Evolutionary conservation across 1,140 invertebrate genomes (phyloP).

Genomic region (Megalonaias nervosa): DNA sequence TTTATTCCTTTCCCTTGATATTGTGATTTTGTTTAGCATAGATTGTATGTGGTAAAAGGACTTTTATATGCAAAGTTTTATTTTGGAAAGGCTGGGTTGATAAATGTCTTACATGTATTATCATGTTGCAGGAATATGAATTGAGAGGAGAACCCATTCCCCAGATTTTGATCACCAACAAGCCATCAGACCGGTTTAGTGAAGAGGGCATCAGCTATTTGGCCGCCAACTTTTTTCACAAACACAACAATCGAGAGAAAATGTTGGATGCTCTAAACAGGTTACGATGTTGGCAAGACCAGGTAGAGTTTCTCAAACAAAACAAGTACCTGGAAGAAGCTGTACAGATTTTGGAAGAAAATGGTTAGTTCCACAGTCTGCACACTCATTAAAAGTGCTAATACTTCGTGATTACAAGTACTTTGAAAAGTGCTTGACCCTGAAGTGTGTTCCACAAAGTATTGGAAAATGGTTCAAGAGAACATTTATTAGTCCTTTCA

Average conservation of each 20-base stretch:
- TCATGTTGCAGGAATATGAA: constrained; percentile 39
- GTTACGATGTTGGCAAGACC: constrained; percentile 42
- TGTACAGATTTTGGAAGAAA: constrained; percentile 39
- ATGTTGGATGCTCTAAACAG: constrained; percentile 51
- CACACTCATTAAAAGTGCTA: too few species aligned
- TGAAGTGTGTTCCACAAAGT: too few species aligned
- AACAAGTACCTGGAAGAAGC: constrained; percentile 44
- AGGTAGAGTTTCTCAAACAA: constrained; percentile 52
- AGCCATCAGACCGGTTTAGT: constrained; percentile 40
- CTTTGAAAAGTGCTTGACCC: too few species aligned
- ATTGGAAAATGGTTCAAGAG: too few species aligned
- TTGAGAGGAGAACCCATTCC: constrained; percentile 35
- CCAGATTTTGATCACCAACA: constrained; percentile 37
- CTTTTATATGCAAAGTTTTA: too few species aligned
- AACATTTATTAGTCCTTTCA: too few species aligned
- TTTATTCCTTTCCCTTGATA: too few species aligned
- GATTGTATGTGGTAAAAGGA: too few species aligned
- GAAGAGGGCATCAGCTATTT: constrained; percentile 44
- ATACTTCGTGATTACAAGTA: too few species aligned
- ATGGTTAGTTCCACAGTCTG: constrained; percentile 34
- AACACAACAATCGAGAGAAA: constrained; percentile 34
- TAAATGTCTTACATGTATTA: background rate
- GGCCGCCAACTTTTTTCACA: constrained; percentile 50
- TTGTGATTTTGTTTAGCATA: too few species aligned
- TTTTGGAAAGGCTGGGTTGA: too few species aligned